Percentiles rank a stretch among this genome's conserved stretches.
Evolutionary conservation across 2,888 invertebrate genomes (phyloP).

Genomic region (Heliconius erato): DNA sequence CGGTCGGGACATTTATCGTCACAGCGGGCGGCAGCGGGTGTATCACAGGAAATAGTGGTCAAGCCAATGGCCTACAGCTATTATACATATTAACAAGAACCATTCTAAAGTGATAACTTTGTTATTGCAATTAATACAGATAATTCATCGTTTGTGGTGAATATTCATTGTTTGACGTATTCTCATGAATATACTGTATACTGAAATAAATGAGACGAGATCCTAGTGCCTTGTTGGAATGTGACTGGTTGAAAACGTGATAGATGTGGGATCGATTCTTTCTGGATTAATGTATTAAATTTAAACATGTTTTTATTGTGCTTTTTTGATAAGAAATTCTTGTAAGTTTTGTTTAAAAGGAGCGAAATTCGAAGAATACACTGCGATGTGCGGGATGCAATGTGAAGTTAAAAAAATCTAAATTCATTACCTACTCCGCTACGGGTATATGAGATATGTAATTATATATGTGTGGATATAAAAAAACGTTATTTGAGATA

Average conservation of each 20-base stretch:
- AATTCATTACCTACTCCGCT: too few species aligned
- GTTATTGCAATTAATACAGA: constrained; percentile 56
- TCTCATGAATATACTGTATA: background rate
- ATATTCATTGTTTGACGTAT: constrained; percentile 25
- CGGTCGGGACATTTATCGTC: constrained; percentile 66
- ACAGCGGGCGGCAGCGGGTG: constrained; percentile 52
- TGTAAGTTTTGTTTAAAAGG: background rate
- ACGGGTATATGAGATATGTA: background rate
- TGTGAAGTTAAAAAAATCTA: background rate
- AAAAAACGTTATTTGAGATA: background rate
- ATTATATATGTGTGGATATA: background rate
- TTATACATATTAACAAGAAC: constrained; percentile 61
- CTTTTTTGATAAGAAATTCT: too few species aligned
- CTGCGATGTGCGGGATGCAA: too few species aligned
- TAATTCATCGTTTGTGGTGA: constrained; percentile 51
- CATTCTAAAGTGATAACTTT: constrained; percentile 55
- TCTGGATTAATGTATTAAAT: background rate
- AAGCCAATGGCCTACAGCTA: constrained; percentile 59
- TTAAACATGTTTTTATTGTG: background rate
- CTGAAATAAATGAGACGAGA: background rate
- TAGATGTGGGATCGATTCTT: background rate
- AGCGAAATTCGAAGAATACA: background rate
- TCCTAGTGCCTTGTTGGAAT: background rate
- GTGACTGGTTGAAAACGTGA: too few species aligned
- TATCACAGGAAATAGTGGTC: constrained; percentile 79